Percentiles rank a stretch among this genome's conserved stretches.
Evolutionary conservation across 2,113 vertebrate genomes (phyloP).

Genomic region (Platichthys flesus): DNA sequence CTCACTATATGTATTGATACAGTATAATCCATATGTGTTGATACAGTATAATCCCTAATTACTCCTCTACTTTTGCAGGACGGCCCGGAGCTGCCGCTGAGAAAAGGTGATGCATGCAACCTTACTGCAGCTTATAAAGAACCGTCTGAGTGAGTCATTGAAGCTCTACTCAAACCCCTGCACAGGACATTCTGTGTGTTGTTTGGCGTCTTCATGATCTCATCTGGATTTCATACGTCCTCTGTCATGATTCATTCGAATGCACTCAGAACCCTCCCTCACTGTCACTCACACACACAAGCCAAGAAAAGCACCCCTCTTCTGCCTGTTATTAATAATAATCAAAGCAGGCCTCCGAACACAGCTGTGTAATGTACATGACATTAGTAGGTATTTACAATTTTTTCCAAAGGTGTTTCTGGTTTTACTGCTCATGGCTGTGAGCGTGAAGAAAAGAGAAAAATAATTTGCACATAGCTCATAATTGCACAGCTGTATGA

Average conservation of each 20-base stretch:
- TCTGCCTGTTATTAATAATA: neutral
- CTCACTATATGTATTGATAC: constrained; percentile 18
- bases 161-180: neutral
- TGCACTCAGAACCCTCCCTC: neutral
- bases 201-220: neutral
- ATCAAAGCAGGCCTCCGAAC: neutral
- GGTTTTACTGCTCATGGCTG: neutral
- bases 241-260: constrained; percentile 6
- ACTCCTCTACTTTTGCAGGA: neutral
- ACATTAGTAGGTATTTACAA: constrained; percentile 17
- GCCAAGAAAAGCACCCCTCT: no score
- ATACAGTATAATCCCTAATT: constrained; percentile 41
- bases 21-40: constrained; percentile 41
- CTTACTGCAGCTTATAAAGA: neutral
- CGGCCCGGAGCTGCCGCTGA: neutral
- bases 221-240: constrained; percentile 22
- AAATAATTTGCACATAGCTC: constrained; percentile 9
- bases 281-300: constrained; percentile 14
- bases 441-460: constrained; percentile 5
- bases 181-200: neutral
- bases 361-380: neutral
- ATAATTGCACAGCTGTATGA: neutral
- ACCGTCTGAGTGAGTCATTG: neutral
- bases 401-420: neutral
- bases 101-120: neutral